Evolutionary conservation across 53 echinoderm and acorn worm genomes (phyloP).

Genomic region (Crossaster papposus): DNA sequence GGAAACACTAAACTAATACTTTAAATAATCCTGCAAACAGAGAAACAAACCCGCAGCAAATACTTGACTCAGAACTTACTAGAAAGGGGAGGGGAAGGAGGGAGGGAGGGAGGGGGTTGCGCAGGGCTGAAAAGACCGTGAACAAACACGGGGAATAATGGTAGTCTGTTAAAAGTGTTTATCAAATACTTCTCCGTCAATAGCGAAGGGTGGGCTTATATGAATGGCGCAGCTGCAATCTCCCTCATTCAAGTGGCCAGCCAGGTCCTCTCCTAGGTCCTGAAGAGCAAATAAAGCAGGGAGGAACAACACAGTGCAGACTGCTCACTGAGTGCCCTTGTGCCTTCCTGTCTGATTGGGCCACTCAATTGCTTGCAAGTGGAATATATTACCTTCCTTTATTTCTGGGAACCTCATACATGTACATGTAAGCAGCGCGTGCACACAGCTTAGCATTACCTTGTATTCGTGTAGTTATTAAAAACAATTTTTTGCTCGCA

Average conservation of each 20-base stretch:
- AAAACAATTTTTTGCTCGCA: too few relatives aligned
- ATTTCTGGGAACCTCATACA: not conserved
- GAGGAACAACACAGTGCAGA: not conserved
- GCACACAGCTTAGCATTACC: not conserved
- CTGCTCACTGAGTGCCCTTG: constrained; percentile 29
- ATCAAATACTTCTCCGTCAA: constrained; percentile 53
- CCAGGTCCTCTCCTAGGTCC: constrained; percentile 9
- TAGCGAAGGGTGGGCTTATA: constrained; percentile 38
- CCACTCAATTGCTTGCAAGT: constrained; percentile 14
- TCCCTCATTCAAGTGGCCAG: constrained; percentile 32
- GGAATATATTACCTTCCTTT: constrained; percentile 5
- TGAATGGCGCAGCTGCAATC: constrained; percentile 56
- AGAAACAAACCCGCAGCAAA: constrained; percentile 42
- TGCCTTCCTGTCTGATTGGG: constrained; percentile 10
- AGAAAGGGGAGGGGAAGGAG: too few relatives aligned
- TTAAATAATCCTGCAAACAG: constrained; percentile 36
- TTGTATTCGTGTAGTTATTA: too few relatives aligned
- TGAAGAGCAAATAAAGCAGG: constrained; percentile 39
- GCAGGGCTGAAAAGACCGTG: constrained; percentile 21
- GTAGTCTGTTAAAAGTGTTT: constrained; percentile 59
- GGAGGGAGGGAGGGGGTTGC: too few relatives aligned
- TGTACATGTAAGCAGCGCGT: not conserved
- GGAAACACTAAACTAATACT: constrained; percentile 30
- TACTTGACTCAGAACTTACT: constrained; percentile 31
- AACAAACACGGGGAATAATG: constrained; percentile 35